phyloP scores from a whole-genome alignment of 2,888 invertebrate genomes.

The Andrena hattorfiana region DNA sequence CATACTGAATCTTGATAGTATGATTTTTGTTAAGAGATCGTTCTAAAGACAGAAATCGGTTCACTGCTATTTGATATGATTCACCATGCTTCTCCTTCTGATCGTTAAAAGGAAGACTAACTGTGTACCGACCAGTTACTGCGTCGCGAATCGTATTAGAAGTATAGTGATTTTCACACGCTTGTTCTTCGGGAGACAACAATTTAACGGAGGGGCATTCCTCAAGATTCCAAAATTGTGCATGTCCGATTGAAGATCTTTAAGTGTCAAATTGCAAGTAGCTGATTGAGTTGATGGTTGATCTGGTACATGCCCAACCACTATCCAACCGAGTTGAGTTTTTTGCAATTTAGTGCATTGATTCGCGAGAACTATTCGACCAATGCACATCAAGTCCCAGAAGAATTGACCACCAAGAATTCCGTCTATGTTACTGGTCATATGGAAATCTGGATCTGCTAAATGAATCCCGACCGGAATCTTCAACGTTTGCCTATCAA shows the following conservation, averaged over 20 bases:
- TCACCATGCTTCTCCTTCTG: not conserved
- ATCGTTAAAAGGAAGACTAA: no score
- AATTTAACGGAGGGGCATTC: not conserved
- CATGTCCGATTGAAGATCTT: not conserved
- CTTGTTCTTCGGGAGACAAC: not conserved
- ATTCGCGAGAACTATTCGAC: not conserved
- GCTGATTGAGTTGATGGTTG: not conserved
- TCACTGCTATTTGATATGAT: not conserved
- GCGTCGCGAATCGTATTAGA: not conserved
- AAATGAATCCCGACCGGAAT: not conserved
- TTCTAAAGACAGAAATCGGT: not conserved
- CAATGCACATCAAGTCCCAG: not conserved
- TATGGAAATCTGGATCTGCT: conserved; percentile 6
- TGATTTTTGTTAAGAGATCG: not conserved
- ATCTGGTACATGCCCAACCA: not conserved
- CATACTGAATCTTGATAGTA: not conserved
- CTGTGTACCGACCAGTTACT: not conserved
- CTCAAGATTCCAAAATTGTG: conserved; percentile 15
- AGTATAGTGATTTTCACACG: not conserved
- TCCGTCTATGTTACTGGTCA: not conserved
- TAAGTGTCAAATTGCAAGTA: not conserved
- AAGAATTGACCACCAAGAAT: conserved; percentile 9
- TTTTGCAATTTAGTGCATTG: not conserved
- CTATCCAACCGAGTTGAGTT: conserved; percentile 6
- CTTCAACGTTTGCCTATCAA: not conserved